Conservation (phyloP, 2,888 invertebrate genomes). For the Epistrophe eligans region DNA sequence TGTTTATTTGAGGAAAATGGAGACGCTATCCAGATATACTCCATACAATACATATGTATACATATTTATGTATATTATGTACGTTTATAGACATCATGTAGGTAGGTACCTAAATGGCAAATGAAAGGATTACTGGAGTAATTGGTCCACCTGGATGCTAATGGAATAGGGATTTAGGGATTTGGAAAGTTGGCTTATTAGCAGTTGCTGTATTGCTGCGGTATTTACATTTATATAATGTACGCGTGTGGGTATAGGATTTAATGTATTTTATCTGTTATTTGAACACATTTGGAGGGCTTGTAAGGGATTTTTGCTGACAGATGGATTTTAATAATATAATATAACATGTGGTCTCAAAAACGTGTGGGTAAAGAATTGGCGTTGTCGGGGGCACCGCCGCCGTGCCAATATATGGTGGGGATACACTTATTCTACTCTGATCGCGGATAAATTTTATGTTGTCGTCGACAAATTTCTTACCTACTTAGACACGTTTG, state of each 20-base stretch:
- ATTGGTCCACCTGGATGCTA: conserved; percentile 74
- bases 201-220: conserved; percentile 39
- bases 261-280: conserved; percentile 45
- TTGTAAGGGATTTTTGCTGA: conserved; percentile 30
- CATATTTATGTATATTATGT: no score
- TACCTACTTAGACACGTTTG: no score
- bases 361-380: not conserved
- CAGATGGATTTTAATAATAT: conserved; percentile 36
- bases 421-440: not conserved
- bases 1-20: conserved; percentile 13
- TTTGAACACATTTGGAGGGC: conserved; percentile 29
- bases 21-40: not conserved
- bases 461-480: no score
- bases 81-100: not conserved
- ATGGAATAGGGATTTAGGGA: conserved; percentile 69
- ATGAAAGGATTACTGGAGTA: conserved; percentile 68
- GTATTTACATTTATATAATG: conserved; percentile 39
- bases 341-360: conserved; percentile 7
- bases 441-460: not conserved
- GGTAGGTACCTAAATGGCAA: conserved; percentile 32
- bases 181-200: conserved; percentile 61
- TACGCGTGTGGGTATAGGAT: conserved; percentile 19
- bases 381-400: not conserved
- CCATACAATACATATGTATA: no score
- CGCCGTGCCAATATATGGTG: no score